Percentiles rank a stretch among this genome's conserved stretches.
phyloP scores from a whole-genome alignment of 2,888 invertebrate species.

The Lochmaea capreae region DNA sequence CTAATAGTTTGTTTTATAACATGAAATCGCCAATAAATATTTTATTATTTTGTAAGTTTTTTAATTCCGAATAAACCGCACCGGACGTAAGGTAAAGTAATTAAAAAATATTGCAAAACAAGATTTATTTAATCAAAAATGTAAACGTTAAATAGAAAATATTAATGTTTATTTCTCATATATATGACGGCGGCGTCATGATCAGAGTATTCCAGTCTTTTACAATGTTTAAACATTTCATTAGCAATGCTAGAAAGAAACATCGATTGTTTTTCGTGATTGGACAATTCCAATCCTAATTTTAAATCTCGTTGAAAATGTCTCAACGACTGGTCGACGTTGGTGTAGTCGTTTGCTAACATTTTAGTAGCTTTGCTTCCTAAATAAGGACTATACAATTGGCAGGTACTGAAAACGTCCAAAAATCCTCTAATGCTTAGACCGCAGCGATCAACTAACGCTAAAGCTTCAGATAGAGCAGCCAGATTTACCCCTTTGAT shows the following conservation, averaged over 20 bases:
- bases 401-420: constrained; percentile 87
- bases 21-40: too few species aligned
- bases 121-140: constrained; percentile 1
- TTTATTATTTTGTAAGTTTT: too few species aligned
- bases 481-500: constrained; percentile 87
- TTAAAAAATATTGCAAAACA: background rate
- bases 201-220: constrained; percentile 91
- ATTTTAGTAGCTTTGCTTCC: constrained; percentile 79
- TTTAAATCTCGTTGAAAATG: constrained; percentile 94
- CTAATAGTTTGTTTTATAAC: too few species aligned
- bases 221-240: constrained; percentile 96
- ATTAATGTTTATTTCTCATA: constrained; percentile 86
- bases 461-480: constrained; percentile 92
- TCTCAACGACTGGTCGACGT: constrained; percentile 80
- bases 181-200: constrained; percentile 95
- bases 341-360: constrained; percentile 56
- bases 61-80: background rate
- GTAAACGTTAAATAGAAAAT: constrained; percentile 8
- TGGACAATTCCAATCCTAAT: constrained; percentile 87
- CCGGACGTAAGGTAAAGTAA: background rate
- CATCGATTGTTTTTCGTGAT: constrained; percentile 89
- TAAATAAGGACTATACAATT: constrained; percentile 84
- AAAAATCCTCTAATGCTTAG: constrained; percentile 88
- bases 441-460: constrained; percentile 91
- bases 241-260: constrained; percentile 92